Base-by-base conservation (phyloP, 1,140 invertebrate genomes). In the Lordiphosa stackelbergi region DNA sequence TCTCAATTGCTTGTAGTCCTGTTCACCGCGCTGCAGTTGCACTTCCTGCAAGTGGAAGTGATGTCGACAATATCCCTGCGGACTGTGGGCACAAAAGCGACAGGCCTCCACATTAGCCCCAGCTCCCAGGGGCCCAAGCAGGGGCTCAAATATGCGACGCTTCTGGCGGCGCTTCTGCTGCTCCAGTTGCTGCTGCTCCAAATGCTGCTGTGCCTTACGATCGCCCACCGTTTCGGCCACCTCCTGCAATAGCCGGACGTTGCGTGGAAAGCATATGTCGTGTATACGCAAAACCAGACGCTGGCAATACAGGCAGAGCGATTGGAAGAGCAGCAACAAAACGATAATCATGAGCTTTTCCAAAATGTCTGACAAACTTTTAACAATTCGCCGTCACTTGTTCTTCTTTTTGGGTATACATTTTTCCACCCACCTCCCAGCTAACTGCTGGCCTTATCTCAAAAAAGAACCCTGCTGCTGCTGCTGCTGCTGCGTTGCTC, bases 291-390 rank as follows among this genome's bases (percentile, higher is more conserved):
- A 61, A 45, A 87, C 85, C 59, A 87, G 69, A 28, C 81, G 79
- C 70, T 87, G 86, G 68, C 86, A 86, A 59, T 85, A 87, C 47
- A 86, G 69, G 69, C 86, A 87, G 61, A 87, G 69, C 69, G 86
- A 87, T 86, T 85, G 81, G 52, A 87, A 87, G 49, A 87, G 83
- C 71, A 87, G 69, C 52, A 87, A 64, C 68, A 87, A 56, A 41
- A 87, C 84, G 81, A 87, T 85, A 87, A 87, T 85, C 85, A 87
- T 87, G 77, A 31, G 7, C 6, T 8, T 31, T 31, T 31, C 6
- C 28, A 24, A 24, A 24, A 24, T 24, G 22, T 24, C 22, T 6
- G 22, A 24, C 22, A 24, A 24, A 24, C 28, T 31, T 31, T 31
- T 5, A 13, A 49, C 36, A 46, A 34, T 52, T 65, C 66, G 12